phyloP scores from a whole-genome alignment of 2,888 invertebrate species.

The Sminthurinus aureus region DNA sequence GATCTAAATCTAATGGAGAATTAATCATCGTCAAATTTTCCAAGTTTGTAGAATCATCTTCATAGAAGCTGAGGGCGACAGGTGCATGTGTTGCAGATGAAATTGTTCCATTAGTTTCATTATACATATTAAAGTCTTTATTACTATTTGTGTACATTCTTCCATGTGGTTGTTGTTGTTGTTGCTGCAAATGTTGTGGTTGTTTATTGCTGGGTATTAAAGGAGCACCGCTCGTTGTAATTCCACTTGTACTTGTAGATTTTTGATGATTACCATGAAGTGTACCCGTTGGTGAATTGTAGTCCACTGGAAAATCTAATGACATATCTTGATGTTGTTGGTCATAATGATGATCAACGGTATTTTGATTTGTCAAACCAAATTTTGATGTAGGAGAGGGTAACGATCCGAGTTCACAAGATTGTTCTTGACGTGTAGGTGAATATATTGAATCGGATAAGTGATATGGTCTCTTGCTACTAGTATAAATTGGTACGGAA shows the following conservation, averaged over 20 bases:
- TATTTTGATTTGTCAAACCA: no score
- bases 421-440: no score
- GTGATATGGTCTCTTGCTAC: no score
- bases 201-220: conserved; percentile 9
- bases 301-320: conserved; percentile 14
- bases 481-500: no score
- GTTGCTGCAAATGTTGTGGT: not conserved
- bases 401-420: no score
- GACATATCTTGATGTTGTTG: no score
- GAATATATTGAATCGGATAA: no score
- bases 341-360: no score
- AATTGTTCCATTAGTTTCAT: not conserved
- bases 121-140: not conserved
- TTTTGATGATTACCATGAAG: not conserved
- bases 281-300: not conserved
- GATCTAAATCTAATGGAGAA: conserved; percentile 58
- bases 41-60: conserved; percentile 26
- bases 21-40: conserved; percentile 57
- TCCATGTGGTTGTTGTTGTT: not conserved
- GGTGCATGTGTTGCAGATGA: conserved; percentile 25
- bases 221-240: not conserved
- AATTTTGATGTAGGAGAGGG: no score
- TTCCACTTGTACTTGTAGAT: not conserved
- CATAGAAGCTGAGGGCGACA: conserved; percentile 31
- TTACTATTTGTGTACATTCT: not conserved